Percentiles rank a stretch among this genome's conserved stretches.
These are phyloP conservation scores for Pagrus major DNA, from an alignment of 2,113 vertebrate genomes.

Conservation along the genomic window DNA sequence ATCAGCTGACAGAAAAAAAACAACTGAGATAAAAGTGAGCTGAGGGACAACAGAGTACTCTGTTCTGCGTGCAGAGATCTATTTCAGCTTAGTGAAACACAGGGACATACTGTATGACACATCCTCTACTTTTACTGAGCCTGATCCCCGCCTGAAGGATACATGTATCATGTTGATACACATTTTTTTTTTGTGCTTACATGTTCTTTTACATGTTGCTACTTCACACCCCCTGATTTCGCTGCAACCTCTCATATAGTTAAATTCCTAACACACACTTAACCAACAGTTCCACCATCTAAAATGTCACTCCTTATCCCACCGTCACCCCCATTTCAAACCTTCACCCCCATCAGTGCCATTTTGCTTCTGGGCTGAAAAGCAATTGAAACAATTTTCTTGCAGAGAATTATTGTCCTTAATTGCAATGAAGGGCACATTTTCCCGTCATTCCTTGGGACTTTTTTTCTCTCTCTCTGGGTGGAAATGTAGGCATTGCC, in stretches of 20 bases:
- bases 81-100: conserved; percentile 37
- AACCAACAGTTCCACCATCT: conserved; percentile 67
- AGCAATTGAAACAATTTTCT: conserved; percentile 86
- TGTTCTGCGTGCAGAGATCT: conserved; percentile 14
- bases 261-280: conserved; percentile 59
- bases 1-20: conserved; percentile 21
- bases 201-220: conserved; percentile 39
- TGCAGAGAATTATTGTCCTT: conserved; percentile 84
- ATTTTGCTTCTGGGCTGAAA: conserved; percentile 82
- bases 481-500: conserved; percentile 82
- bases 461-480: conserved; percentile 76
- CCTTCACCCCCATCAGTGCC: conserved; percentile 78
- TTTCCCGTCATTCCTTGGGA: conserved; percentile 80
- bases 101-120: conserved; percentile 29
- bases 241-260: conserved; percentile 45
- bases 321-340: conserved; percentile 78
- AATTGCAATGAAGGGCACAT: conserved; percentile 85
- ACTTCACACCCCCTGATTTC: conserved; percentile 41
- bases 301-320: conserved; percentile 74
- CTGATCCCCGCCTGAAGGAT: conserved; percentile 46
- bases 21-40: conserved; percentile 16
- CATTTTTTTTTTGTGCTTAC: conserved; percentile 32
- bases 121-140: conserved; percentile 1
- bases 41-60: conserved; percentile 6
- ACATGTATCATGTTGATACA: conserved; percentile 41